A percentile compares a stretch with the other conserved stretches of the same genome.
Evolutionary conservation across 2,797 vertebrate species (phyloP).

Genomic region (Enteromius thamalakanensis): DNA sequence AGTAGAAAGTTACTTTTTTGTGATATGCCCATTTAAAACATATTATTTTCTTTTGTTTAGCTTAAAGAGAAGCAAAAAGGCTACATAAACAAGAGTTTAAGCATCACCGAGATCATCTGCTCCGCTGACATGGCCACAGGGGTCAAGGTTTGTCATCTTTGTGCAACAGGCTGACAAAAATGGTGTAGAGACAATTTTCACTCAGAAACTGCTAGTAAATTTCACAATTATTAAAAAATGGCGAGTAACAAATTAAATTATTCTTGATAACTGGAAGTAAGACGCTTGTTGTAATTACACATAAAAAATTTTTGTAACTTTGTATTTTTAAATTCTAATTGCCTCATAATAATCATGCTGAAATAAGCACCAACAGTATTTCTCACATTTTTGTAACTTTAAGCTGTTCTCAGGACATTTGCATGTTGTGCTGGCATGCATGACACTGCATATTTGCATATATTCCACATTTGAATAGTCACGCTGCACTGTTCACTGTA

Average conservation of each 20-base stretch:
- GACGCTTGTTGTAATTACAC: background rate
- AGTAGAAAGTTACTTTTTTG: background rate
- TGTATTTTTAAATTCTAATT: background rate
- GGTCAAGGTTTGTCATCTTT: slow-evolving; percentile 67
- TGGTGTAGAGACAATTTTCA: background rate
- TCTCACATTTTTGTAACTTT: background rate
- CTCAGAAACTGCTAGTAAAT: background rate
- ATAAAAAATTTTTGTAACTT: too few species aligned
- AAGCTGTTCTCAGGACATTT: slow-evolving; percentile 9
- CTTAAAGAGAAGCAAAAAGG: slow-evolving; percentile 66
- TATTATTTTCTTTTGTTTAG: slow-evolving; percentile 52
- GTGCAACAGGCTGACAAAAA: background rate
- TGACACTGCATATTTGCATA: slow-evolving; percentile 36
- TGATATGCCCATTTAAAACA: slow-evolving; percentile 14
- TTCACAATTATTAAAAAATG: background rate
- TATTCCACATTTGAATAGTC: slow-evolving; percentile 26
- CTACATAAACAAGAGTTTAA: slow-evolving; percentile 64
- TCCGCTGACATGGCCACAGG: slow-evolving; percentile 68
- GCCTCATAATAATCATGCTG: background rate
- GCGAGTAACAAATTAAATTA: background rate
- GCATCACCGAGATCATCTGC: slow-evolving; percentile 69
- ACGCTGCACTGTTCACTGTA: slow-evolving; percentile 25
- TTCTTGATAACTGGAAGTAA: too few species aligned
- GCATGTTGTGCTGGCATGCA: slow-evolving; percentile 24
- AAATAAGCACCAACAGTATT: background rate